phyloP scores from a whole-genome alignment of 2,797 vertebrate species.

The Rhynchonycteris naso region DNA sequence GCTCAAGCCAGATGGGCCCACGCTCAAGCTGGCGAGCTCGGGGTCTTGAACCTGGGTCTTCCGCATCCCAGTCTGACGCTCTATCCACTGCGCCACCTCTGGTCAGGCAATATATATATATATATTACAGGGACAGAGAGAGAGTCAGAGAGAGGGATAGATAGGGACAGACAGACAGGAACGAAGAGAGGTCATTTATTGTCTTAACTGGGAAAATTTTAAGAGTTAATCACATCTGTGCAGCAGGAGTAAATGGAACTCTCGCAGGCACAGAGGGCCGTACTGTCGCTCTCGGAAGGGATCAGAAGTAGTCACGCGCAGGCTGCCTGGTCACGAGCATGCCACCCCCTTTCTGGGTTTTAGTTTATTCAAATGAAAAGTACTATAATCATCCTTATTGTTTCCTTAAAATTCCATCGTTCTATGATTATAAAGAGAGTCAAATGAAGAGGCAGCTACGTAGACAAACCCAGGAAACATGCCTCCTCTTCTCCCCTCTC shows the following conservation, averaged over 20 bases:
- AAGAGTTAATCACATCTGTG: neutral
- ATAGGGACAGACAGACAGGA: too few relatives aligned
- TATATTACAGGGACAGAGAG: too few relatives aligned
- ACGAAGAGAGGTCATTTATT: too few relatives aligned
- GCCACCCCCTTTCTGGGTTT: neutral
- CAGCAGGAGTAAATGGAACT: neutral
- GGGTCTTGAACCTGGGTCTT: too few relatives aligned
- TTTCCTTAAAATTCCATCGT: neutral
- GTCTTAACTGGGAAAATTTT: neutral
- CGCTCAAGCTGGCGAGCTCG: too few relatives aligned
- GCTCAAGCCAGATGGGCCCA: too few relatives aligned
- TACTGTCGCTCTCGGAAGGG: neutral
- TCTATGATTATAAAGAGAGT: neutral
- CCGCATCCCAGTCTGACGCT: too few relatives aligned
- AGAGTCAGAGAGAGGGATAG: too few relatives aligned
- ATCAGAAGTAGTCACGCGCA: neutral
- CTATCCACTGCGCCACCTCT: too few relatives aligned
- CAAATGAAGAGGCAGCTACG: neutral
- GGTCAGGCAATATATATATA: too few relatives aligned
- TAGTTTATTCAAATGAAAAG: neutral
- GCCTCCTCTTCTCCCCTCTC: neutral
- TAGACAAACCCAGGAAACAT: neutral
- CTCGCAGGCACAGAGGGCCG: neutral
- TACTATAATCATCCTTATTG: neutral
- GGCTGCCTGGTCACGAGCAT: neutral